A percentile compares a stretch with the other conserved stretches of the same genome.
phyloP scores from a whole-genome alignment of 2,888 invertebrate genomes.

The Seira musarum region DNA sequence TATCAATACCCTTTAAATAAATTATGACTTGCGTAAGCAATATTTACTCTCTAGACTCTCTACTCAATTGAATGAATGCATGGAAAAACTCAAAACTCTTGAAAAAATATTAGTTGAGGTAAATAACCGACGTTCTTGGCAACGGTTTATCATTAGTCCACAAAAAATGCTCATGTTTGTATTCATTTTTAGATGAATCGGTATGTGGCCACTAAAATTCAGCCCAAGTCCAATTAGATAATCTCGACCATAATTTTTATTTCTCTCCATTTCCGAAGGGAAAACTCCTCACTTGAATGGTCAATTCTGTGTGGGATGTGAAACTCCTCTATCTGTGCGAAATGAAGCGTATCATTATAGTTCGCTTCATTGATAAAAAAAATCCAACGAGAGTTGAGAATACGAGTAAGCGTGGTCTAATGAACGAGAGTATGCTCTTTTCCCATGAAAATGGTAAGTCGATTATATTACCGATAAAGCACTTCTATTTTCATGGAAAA shows the following conservation, averaged over 20 bases:
- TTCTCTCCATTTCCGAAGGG: neutral
- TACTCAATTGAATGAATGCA: neutral
- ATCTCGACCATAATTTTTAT: neutral
- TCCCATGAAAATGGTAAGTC: neutral
- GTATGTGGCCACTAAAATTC: slow-evolving; percentile 11
- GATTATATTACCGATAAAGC: neutral
- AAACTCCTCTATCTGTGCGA: neutral
- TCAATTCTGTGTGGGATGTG: slow-evolving; percentile 1
- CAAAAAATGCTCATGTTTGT: neutral
- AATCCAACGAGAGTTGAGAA: too few species aligned
- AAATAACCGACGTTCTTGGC: neutral
- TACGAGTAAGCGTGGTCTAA: neutral
- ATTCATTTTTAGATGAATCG: neutral
- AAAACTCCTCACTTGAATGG: neutral
- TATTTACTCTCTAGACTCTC: neutral
- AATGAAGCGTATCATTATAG: neutral
- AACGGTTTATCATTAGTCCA: neutral
- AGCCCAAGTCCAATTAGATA: slow-evolving; percentile 20
- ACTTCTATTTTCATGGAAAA: too few species aligned
- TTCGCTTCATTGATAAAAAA: neutral
- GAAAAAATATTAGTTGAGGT: neutral
- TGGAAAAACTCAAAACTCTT: neutral
- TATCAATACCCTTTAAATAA: neutral
- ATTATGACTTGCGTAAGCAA: slow-evolving; percentile 8
- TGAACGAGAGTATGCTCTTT: neutral